Evolutionary conservation across 2,888 invertebrate species (phyloP).

Genomic region (Hartigia nigra): DNA sequence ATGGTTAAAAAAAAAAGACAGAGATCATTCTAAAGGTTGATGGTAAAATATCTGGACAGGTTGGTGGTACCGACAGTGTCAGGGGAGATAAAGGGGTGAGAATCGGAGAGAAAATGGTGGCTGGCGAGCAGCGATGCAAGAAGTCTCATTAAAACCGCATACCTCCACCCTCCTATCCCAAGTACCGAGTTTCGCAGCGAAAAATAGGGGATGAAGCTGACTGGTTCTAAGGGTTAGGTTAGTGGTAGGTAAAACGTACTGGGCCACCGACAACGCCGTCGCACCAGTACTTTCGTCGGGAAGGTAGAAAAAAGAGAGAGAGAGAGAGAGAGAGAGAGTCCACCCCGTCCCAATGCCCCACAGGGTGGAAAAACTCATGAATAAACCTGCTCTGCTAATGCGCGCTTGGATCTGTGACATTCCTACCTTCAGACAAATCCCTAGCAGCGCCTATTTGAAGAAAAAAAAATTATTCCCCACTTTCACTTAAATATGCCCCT

Average conservation of each 20-base stretch:
- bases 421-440: neutral
- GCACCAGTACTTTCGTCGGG: neutral
- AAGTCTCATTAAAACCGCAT: conserved; percentile 46
- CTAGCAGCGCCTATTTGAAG: neutral
- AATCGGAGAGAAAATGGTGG: conserved; percentile 6
- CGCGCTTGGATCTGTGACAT: conserved; percentile 11
- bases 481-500: conserved; percentile 4
- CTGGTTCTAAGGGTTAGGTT: neutral
- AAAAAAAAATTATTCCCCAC: neutral
- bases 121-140: conserved; percentile 30
- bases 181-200: neutral
- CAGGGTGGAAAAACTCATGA: conserved; percentile 29
- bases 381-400: conserved; percentile 30
- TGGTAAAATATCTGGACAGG: neutral
- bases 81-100: neutral
- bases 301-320: conserved; percentile 12
- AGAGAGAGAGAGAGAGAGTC: conserved; percentile 11
- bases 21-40: neutral
- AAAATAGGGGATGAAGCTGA: neutral
- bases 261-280: neutral
- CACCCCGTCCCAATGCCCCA: conserved; percentile 12
- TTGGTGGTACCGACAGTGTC: neutral
- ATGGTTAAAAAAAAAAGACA: neutral
- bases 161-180: conserved; percentile 8
- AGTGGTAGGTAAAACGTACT: neutral